Percentiles rank a stretch among this genome's conserved stretches.
phyloP scores from a whole-genome alignment of 2,888 invertebrate species.

The Malthinus seriepunctatus region DNA sequence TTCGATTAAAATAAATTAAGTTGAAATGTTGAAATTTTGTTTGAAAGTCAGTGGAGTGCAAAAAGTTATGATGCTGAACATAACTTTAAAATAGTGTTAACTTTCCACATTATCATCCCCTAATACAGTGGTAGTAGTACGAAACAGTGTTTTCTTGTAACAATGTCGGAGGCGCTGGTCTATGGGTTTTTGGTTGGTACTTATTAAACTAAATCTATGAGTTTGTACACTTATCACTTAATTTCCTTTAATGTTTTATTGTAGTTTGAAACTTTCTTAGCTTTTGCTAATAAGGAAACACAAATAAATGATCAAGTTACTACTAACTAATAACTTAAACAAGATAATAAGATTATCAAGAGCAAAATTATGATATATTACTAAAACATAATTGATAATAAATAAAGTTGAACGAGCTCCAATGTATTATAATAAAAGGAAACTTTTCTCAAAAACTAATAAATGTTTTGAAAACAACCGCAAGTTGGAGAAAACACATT shows the following conservation, averaged over 20 bases:
- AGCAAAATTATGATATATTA: no score
- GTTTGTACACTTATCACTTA: conserved; percentile 41
- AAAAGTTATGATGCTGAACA: conserved; percentile 29
- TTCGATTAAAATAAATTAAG: no score
- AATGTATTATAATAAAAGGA: neutral
- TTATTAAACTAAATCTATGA: conserved; percentile 40
- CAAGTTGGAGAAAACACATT: conserved; percentile 3
- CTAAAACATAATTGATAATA: neutral
- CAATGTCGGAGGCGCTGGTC: conserved; percentile 23
- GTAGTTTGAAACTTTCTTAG: conserved; percentile 13
- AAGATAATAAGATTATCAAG: neutral
- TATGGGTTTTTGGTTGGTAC: conserved; percentile 29
- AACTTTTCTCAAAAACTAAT: neutral
- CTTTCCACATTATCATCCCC: conserved; percentile 34
- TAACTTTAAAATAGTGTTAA: conserved; percentile 34
- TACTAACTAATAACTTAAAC: neutral
- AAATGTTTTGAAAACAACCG: conserved; percentile 5
- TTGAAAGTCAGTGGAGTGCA: conserved; percentile 22
- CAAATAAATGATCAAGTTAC: neutral
- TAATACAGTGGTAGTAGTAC: conserved; percentile 3
- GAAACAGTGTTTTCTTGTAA: conserved; percentile 9
- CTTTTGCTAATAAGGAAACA: neutral
- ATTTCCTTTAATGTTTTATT: conserved; percentile 37
- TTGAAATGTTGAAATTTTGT: conserved; percentile 14
- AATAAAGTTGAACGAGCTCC: neutral